These are phyloP conservation scores for Diadumene lineata DNA, from an alignment of 92 coral and sea anemone species.

Conservation along the genomic window DNA sequence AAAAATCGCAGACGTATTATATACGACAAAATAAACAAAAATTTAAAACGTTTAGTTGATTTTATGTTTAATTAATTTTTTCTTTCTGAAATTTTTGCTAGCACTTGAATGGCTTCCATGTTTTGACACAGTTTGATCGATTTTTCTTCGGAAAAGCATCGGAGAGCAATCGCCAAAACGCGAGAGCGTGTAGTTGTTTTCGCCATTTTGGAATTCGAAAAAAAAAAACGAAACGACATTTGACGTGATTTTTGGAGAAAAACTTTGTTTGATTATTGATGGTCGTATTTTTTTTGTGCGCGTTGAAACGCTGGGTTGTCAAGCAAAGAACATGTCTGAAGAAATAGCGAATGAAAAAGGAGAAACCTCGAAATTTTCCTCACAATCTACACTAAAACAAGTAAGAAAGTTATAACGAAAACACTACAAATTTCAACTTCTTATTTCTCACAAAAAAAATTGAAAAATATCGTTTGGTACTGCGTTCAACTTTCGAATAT, in stretches of 20 bases:
- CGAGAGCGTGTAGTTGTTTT: conserved; percentile 9
- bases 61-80: too few relatives aligned
- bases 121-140: too few relatives aligned
- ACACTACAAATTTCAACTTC: not conserved
- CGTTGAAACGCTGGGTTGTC: not conserved
- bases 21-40: too few relatives aligned
- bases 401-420: not conserved
- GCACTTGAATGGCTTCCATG: conserved; percentile 8
- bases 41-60: too few relatives aligned
- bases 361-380: not conserved
- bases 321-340: not conserved
- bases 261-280: not conserved
- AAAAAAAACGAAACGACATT: conserved; percentile 12
- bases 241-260: conserved; percentile 15
- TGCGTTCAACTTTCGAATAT: too few relatives aligned
- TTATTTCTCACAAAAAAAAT: too few relatives aligned
- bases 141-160: conserved; percentile 3
- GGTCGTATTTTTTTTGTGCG: not conserved
- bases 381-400: not conserved
- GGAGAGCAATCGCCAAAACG: conserved; percentile 19
- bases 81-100: too few relatives aligned
- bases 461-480: too few relatives aligned
- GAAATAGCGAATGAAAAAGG: not conserved
- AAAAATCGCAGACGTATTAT: too few relatives aligned
- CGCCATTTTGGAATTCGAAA: conserved; percentile 17